Evolutionary conservation across 2,888 invertebrate species (phyloP).

Genomic region (Nysson spinosus): DNA sequence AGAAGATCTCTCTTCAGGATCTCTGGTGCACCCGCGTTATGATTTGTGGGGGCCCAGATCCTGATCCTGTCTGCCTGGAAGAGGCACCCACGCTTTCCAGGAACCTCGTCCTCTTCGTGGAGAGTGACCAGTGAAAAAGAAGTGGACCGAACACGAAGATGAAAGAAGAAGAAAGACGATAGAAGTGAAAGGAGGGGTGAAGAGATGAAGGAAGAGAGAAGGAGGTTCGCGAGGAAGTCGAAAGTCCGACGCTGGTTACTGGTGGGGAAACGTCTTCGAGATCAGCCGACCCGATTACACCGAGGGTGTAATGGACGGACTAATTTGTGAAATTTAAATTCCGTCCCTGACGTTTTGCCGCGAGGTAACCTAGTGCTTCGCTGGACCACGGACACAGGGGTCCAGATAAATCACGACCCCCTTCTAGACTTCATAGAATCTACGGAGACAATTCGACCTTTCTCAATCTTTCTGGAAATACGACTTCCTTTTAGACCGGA

Average conservation of each 20-base stretch:
- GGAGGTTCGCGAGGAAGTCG: too few species aligned
- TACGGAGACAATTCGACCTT: slow-evolving; percentile 16
- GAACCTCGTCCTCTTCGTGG: slow-evolving; percentile 60
- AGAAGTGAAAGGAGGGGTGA: too few species aligned
- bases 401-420: slow-evolving; percentile 60
- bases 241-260: neutral
- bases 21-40: slow-evolving; percentile 68
- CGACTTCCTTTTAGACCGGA: too few species aligned
- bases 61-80: slow-evolving; percentile 68
- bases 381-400: slow-evolving; percentile 33
- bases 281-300: slow-evolving; percentile 69
- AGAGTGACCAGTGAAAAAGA: slow-evolving; percentile 5
- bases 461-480: slow-evolving; percentile 61
- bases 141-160: slow-evolving; percentile 9
- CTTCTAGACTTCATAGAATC: slow-evolving; percentile 45
- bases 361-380: slow-evolving; percentile 38
- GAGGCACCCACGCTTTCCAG: slow-evolving; percentile 74
- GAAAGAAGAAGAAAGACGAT: neutral
- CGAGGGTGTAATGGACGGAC: slow-evolving; percentile 76
- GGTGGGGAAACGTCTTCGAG: slow-evolving; percentile 46
- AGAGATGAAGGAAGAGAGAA: slow-evolving; percentile 4
- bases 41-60: slow-evolving; percentile 72
- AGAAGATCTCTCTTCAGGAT: slow-evolving; percentile 64
- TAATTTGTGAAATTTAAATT: slow-evolving; percentile 77
- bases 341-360: slow-evolving; percentile 69